Percentiles rank a stretch among this genome's conserved stretches.
Conservation (phyloP, 2,888 invertebrate species). For the Trichogramma dendrolimi region DNA sequence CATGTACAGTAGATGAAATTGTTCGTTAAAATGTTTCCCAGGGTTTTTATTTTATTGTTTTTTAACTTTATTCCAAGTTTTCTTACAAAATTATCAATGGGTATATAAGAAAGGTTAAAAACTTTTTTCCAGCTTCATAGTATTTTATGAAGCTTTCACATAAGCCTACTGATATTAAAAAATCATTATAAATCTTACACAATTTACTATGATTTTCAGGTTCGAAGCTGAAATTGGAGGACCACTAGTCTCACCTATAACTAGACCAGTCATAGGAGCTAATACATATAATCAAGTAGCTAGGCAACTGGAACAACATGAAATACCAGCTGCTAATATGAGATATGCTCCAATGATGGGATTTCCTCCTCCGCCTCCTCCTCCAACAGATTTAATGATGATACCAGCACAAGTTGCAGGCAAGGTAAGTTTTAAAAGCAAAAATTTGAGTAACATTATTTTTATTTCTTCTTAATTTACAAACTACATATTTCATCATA, state of each 20-base stretch:
- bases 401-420: slow-evolving; percentile 66
- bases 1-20: too few species aligned
- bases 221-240: slow-evolving; percentile 86
- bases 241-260: slow-evolving; percentile 55
- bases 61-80: too few species aligned
- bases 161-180: background rate
- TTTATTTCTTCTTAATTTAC: slow-evolving; percentile 11
- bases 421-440: slow-evolving; percentile 41
- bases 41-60: too few species aligned
- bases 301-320: slow-evolving; percentile 61
- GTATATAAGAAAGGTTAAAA: background rate
- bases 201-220: slow-evolving; percentile 52
- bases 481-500: slow-evolving; percentile 22
- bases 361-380: slow-evolving; percentile 66
- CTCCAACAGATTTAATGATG: slow-evolving; percentile 64
- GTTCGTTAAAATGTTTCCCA: too few species aligned
- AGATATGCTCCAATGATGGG: slow-evolving; percentile 56
- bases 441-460: slow-evolving; percentile 11
- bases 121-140: background rate
- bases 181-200: background rate
- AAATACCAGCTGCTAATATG: slow-evolving; percentile 52
- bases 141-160: background rate
- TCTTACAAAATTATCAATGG: too few species aligned
- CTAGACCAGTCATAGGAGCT: slow-evolving; percentile 67
- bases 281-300: slow-evolving; percentile 70